Conservation (phyloP, 2,797 vertebrate genomes). For the Anomalospiza imberbis region DNA sequence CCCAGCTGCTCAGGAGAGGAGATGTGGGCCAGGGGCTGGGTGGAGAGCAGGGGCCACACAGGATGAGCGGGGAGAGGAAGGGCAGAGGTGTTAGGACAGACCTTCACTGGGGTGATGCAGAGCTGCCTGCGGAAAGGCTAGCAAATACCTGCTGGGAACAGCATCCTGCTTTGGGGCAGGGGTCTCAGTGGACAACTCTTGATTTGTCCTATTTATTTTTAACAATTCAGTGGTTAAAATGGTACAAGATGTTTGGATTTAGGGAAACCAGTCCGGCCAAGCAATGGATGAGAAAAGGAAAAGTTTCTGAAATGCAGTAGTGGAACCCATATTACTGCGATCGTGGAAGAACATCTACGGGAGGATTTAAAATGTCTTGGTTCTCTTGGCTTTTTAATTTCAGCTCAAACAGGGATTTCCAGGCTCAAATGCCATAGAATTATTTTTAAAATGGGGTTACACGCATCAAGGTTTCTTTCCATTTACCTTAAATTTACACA, state of each 20-base stretch:
- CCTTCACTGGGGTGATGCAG: not conserved
- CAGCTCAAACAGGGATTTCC: not conserved
- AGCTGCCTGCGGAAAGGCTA: not conserved
- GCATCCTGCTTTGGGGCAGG: not conserved
- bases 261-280: not conserved
- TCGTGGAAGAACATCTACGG: not conserved
- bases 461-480: not conserved
- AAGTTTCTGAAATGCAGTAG: not conserved
- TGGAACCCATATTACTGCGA: not conserved
- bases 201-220: not conserved
- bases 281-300: not conserved
- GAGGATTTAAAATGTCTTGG: not conserved
- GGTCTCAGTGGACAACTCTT: not conserved
- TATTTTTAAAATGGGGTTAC: not conserved
- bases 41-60: fast-evolving
- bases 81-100: no score
- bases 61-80: not conserved
- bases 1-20: not conserved
- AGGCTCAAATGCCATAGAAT: not conserved
- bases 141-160: not conserved
- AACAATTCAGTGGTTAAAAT: not conserved
- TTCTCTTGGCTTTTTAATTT: not conserved
- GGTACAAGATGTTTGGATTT: not conserved
- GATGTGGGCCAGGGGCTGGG: not conserved
- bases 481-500: not conserved